These are phyloP conservation scores for Sebastes kiyomatsui DNA, from an alignment of 2,797 vertebrate species.

Conservation along the genomic window DNA sequence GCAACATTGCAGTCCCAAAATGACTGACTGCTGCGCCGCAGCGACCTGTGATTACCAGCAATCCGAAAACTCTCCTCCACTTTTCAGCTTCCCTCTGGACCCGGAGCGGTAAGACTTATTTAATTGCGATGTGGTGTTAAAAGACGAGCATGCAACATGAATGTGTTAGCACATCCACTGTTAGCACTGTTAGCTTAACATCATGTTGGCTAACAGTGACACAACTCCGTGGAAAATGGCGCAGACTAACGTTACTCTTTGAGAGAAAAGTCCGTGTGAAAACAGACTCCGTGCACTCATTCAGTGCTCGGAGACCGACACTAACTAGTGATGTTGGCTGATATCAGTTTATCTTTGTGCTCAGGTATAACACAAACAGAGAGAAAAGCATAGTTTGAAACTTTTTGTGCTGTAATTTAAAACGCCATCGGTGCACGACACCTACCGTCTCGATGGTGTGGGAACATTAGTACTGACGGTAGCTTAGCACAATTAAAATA, in stretches of 20 bases:
- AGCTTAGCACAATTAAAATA: background rate
- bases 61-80: conserved; percentile 69
- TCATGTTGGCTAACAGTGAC: conserved; percentile 73
- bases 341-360: accelerated
- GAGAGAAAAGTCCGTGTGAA: conserved; percentile 62
- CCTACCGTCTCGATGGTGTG: conserved; percentile 34
- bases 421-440: conserved; percentile 54
- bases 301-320: background rate
- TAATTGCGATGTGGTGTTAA: background rate
- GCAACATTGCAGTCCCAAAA: conserved; percentile 82
- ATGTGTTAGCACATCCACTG: conserved; percentile 47
- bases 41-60: conserved; percentile 82
- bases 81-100: conserved; percentile 87
- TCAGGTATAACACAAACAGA: background rate
- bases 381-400: conserved; percentile 47
- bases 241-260: conserved; percentile 70
- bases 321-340: background rate
- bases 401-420: conserved; percentile 63
- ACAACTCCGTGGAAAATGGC: conserved; percentile 81
- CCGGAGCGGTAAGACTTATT: conserved; percentile 82
- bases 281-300: conserved; percentile 1
- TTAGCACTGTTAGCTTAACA: conserved; percentile 71
- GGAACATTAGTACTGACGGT: background rate
- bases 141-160: conserved; percentile 37
- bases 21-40: conserved; percentile 89